These are phyloP conservation scores for rat (Rattus norvegicus) DNA, from an alignment of 2,113 vertebrate species.

Conservation along the genomic window DNA sequence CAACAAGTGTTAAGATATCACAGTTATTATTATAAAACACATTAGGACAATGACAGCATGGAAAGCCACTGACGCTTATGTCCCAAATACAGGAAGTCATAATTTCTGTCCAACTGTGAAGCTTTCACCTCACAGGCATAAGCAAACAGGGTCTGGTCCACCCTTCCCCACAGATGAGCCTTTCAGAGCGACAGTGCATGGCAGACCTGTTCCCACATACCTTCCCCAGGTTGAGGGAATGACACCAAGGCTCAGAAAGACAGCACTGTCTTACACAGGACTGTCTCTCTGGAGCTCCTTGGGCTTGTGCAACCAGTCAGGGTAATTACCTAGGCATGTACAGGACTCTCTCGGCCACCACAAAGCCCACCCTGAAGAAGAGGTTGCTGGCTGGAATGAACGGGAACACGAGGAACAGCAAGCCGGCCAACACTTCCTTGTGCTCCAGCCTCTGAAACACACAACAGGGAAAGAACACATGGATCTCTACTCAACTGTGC, in stretches of 20 bases:
- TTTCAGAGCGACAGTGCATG: background rate
- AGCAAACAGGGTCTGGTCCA: too few relatives aligned
- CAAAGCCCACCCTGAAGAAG: constrained; percentile 99
- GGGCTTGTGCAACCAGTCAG: constrained; percentile 24
- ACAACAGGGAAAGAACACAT: constrained; percentile 83
- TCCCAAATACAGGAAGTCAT: background rate
- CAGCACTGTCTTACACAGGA: background rate
- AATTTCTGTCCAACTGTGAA: background rate
- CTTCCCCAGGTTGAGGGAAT: background rate
- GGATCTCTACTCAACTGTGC: constrained; percentile 72
- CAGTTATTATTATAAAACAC: background rate
- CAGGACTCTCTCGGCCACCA: constrained; percentile 97
- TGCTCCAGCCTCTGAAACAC: constrained; percentile 91
- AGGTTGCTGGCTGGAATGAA: constrained; percentile 99
- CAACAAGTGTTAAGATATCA: constrained; percentile 17
- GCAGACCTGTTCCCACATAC: background rate
- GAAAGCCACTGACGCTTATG: background rate
- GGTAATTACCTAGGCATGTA: constrained; percentile 97
- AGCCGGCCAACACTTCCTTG: constrained; percentile 93
- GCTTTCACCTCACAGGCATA: background rate
- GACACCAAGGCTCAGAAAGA: background rate
- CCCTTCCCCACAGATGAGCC: background rate
- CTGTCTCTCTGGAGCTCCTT: background rate
- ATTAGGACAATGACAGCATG: background rate
- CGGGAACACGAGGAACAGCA: constrained; percentile 96